A percentile compares a stretch with the other conserved stretches of the same genome.
These are phyloP conservation scores for Carcina quercana DNA, from an alignment of 2,888 invertebrate species.

Conservation along the genomic window DNA sequence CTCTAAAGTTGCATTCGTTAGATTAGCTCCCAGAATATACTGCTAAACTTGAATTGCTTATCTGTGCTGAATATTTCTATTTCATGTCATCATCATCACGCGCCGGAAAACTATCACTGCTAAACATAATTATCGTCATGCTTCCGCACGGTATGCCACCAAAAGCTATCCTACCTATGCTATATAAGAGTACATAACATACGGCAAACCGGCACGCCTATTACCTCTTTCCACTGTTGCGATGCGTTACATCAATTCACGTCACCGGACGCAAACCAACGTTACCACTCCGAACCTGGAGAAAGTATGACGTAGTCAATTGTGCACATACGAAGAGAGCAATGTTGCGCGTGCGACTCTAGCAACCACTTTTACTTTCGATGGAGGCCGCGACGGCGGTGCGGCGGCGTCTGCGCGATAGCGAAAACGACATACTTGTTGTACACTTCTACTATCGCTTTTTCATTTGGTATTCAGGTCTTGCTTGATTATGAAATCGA, in stretches of 20 bases:
- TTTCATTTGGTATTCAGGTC: conserved; percentile 63
- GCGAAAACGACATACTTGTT: conserved; percentile 66
- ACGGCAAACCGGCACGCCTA: conserved; percentile 20
- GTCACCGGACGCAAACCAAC: conserved; percentile 54
- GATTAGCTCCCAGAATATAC: too few species aligned
- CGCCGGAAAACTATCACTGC: too few species aligned
- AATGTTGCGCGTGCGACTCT: conserved; percentile 59
- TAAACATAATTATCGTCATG: too few species aligned
- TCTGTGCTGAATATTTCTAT: too few species aligned
- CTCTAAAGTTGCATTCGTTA: too few species aligned
- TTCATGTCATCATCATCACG: too few species aligned
- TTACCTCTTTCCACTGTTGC: conserved; percentile 35
- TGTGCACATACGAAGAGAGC: conserved; percentile 64
- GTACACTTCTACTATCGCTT: conserved; percentile 50
- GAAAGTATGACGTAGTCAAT: conserved; percentile 65
- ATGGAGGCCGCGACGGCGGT: conserved; percentile 59
- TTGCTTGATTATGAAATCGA: conserved; percentile 57
- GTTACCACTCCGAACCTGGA: too few species aligned
- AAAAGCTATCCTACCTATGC: neutral
- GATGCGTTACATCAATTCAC: conserved; percentile 52
- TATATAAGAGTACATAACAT: too few species aligned
- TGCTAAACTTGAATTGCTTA: too few species aligned
- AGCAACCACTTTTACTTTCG: conserved; percentile 59
- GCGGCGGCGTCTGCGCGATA: conserved; percentile 69
- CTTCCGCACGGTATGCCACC: too few species aligned